A percentile compares a stretch with the other conserved stretches of the same genome.
phyloP scores from a whole-genome alignment of 2,113 vertebrate genomes.

The Girardinichthys multiradiatus region DNA sequence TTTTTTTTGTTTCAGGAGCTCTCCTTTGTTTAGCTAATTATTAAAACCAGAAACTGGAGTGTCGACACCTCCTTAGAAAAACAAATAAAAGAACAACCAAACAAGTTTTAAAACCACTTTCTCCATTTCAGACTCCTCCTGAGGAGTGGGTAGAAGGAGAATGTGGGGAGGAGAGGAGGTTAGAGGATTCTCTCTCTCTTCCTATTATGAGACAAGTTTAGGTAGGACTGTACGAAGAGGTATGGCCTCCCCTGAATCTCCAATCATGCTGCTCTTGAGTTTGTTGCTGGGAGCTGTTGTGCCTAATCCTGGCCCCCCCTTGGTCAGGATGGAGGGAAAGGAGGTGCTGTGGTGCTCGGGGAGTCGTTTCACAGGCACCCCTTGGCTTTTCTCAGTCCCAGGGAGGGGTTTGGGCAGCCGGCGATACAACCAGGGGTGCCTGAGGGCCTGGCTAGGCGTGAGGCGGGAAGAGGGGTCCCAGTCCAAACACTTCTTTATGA shows the following conservation, averaged over 20 bases:
- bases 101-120: constrained; percentile 67
- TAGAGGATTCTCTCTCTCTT: constrained; percentile 36
- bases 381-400: constrained; percentile 81
- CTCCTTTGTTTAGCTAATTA: constrained; percentile 57
- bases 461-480: constrained; percentile 93
- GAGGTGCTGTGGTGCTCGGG: constrained; percentile 86
- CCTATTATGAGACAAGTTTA: constrained; percentile 91
- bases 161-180: constrained; percentile 49
- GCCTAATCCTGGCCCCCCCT: constrained; percentile 79
- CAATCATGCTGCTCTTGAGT: constrained; percentile 89
- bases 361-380: constrained; percentile 78
- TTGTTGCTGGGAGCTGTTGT: constrained; percentile 84
- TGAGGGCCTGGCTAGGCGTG: constrained; percentile 91
- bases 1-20: constrained; percentile 45
- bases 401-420: constrained; percentile 83
- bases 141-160: constrained; percentile 60
- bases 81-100: constrained; percentile 72
- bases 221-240: constrained; percentile 94
- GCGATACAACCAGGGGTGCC: constrained; percentile 94
- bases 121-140: constrained; percentile 68
- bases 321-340: constrained; percentile 89
- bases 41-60: constrained; percentile 72
- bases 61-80: constrained; percentile 77
- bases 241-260: constrained; percentile 85
- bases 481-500: constrained; percentile 95